A percentile compares a stretch with the other conserved stretches of the same genome.
phyloP scores from a whole-genome alignment of 2,113 vertebrate species.

The Phylloscopus trochiloides region DNA sequence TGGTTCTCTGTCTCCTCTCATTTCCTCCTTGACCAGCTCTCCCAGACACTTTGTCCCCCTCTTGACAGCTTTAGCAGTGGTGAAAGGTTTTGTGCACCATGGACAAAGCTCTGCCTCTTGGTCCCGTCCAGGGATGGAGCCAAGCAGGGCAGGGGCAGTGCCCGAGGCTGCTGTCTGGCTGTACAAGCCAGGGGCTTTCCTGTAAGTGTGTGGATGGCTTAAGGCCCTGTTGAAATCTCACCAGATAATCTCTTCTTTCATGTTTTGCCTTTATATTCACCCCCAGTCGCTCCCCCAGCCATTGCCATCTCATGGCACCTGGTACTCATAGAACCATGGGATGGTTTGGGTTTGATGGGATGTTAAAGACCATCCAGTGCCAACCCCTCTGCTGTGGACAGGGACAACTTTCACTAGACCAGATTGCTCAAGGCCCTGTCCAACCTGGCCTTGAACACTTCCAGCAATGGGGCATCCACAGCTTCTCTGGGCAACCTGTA shows the following conservation, averaged over 20 bases:
- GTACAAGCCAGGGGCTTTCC: background rate
- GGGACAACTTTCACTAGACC: background rate
- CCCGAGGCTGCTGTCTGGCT: fast-evolving
- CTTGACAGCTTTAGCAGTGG: background rate
- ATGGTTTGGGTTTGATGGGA: background rate
- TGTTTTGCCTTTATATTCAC: background rate
- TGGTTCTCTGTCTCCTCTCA: background rate
- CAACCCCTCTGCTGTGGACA: background rate
- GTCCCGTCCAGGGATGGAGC: background rate
- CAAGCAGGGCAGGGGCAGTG: background rate
- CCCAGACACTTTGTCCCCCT: background rate
- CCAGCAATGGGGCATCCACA: background rate
- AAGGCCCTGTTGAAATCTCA: background rate
- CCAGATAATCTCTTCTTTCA: background rate
- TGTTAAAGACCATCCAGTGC: background rate
- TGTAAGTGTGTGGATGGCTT: background rate
- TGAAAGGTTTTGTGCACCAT: background rate
- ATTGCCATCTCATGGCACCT: background rate
- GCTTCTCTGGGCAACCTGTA: background rate
- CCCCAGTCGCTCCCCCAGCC: background rate
- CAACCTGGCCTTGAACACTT: background rate
- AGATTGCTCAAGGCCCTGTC: background rate
- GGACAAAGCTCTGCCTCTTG: background rate
- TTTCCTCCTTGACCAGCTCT: constrained; percentile 22
- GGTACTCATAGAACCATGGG: background rate